A percentile compares a stretch with the other conserved stretches of the same genome.
Evolutionary conservation across 37 sponge, comb jelly and placozoan genomes (phyloP).

Genomic region (Beroe ovata): DNA sequence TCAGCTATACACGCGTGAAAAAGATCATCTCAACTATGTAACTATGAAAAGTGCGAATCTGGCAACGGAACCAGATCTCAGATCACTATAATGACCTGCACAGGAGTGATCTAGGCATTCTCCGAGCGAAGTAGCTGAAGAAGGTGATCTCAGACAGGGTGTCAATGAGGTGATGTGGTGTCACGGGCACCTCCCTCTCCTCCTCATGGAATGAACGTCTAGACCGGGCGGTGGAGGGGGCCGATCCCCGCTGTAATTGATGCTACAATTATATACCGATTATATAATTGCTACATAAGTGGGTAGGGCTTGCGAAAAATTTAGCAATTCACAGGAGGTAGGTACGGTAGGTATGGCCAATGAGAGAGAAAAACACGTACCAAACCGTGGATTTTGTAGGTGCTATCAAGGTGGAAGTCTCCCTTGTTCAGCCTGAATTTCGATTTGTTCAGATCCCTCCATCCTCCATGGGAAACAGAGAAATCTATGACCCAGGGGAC

Average conservation of each 20-base stretch:
- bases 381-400: conserved; percentile 72
- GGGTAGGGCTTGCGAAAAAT: too few species aligned
- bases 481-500: conserved; percentile 98
- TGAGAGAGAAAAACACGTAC: conserved; percentile 4
- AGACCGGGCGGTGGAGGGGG: conserved; percentile 6
- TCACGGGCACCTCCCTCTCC: neutral
- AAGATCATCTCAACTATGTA: too few species aligned
- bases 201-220: conserved; percentile 49
- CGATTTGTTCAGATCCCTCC: conserved; percentile 84
- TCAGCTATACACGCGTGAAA: too few species aligned
- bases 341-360: too few species aligned
- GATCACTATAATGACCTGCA: conserved; percentile 71
- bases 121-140: conserved; percentile 90
- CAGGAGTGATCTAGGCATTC: conserved; percentile 84
- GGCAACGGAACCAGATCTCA: too few species aligned
- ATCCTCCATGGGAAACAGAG: conserved; percentile 71
- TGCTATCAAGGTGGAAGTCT: conserved; percentile 91
- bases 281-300: too few species aligned
- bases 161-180: conserved; percentile 93
- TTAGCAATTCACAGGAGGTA: too few species aligned
- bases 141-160: conserved; percentile 94
- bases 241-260: neutral
- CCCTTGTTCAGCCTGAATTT: conserved; percentile 94
- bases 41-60: too few species aligned
- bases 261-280: too few species aligned